A percentile compares a stretch with the other conserved stretches of the same genome.
phyloP scores from a whole-genome alignment of 2,113 vertebrate species.

The Terrapene triunguis region DNA sequence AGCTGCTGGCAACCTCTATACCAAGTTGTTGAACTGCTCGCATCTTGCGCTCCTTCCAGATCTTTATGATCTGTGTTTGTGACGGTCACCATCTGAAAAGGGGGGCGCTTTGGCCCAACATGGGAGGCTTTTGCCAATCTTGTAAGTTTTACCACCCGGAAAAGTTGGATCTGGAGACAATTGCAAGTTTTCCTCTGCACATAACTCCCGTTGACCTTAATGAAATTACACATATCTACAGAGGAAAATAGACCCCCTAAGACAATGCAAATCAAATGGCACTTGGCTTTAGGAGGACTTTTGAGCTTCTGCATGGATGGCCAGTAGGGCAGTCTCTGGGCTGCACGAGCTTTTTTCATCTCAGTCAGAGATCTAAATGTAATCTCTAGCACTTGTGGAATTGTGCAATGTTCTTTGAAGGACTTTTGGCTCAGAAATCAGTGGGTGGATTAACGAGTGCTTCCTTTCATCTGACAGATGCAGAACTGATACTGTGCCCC shows the following conservation, averaged over 20 bases:
- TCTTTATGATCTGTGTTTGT: neutral
- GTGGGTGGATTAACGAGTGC: neutral
- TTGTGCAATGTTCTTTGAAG: neutral
- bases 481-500: no score
- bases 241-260: neutral
- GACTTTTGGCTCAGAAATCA: neutral
- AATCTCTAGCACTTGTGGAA: neutral
- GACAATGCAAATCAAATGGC: neutral
- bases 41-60: fast-evolving
- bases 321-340: neutral
- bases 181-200: neutral
- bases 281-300: neutral
- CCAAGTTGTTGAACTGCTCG: neutral
- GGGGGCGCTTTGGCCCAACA: fast-evolving
- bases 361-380: neutral
- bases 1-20: neutral
- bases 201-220: neutral
- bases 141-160: neutral
- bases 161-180: neutral
- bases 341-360: neutral
- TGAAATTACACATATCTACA: neutral
- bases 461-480: neutral
- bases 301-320: neutral
- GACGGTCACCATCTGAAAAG: neutral
- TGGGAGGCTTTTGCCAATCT: neutral